phyloP scores from a whole-genome alignment of 2,888 invertebrate species.

The Auanema freiburgensis region DNA sequence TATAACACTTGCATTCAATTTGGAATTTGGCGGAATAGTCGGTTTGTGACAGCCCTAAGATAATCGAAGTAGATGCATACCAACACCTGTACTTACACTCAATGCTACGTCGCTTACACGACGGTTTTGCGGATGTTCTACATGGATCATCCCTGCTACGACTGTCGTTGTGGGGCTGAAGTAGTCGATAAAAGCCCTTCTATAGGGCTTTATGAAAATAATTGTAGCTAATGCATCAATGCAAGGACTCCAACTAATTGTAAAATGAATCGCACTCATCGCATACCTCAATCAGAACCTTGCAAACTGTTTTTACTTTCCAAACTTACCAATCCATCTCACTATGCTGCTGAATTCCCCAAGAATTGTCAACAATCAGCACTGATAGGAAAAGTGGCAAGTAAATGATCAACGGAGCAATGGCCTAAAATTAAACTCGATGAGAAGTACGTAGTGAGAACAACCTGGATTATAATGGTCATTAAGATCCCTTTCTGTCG shows the following conservation, averaged over 20 bases:
- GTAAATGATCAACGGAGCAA: slow-evolving; percentile 13
- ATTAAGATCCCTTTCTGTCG: slow-evolving; percentile 16
- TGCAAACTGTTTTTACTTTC: not conserved
- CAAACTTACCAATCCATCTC: not conserved
- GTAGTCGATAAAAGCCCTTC: slow-evolving; percentile 9
- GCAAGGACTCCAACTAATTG: slow-evolving; percentile 10
- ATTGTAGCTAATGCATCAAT: slow-evolving; percentile 16
- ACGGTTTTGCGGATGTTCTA: too few species aligned
- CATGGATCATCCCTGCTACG: too few species aligned
- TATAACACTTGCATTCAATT: too few species aligned
- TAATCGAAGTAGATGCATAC: too few species aligned
- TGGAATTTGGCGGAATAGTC: too few species aligned
- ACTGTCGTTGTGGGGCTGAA: not conserved
- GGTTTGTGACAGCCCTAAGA: too few species aligned
- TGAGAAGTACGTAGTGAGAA: not conserved
- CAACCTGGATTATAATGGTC: slow-evolving; percentile 17
- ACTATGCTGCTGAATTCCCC: not conserved
- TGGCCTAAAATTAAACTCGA: slow-evolving; percentile 8
- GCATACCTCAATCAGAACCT: slow-evolving; percentile 1
- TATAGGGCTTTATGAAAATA: slow-evolving; percentile 13
- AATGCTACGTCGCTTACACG: too few species aligned
- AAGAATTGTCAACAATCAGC: not conserved
- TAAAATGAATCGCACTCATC: slow-evolving; percentile 4
- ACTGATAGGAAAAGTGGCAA: slow-evolving; percentile 13
- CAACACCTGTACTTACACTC: too few species aligned